These are phyloP conservation scores for Bucco capensis DNA, from an alignment of 2,113 vertebrate species.

Conservation along the genomic window DNA sequence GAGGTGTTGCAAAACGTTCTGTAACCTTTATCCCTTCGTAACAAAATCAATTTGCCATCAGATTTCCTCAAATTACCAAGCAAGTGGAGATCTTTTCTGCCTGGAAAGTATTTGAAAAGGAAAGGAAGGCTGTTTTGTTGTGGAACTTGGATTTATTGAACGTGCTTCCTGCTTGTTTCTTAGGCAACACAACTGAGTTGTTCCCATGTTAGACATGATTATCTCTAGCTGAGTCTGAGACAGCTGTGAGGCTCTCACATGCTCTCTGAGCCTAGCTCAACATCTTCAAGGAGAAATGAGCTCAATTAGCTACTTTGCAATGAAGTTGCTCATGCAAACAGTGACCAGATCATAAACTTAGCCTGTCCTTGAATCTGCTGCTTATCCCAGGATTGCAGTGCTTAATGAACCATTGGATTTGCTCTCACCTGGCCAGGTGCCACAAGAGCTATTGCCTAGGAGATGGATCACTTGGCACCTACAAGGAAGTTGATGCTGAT, in stretches of 20 bases:
- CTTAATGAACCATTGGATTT: slow-evolving; percentile 40
- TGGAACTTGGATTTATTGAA: neutral
- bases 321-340: neutral
- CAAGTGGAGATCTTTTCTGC: neutral
- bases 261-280: neutral
- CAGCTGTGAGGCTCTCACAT: neutral
- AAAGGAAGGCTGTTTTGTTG: neutral
- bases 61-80: neutral
- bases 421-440: neutral
- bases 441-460: neutral
- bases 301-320: neutral
- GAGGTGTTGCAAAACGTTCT: neutral
- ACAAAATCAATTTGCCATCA: neutral
- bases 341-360: neutral
- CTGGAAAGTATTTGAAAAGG: neutral
- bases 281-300: neutral
- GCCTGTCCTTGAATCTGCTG: neutral
- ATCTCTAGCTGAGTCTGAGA: neutral
- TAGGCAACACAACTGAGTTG: neutral
- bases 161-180: neutral
- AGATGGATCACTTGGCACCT: neutral
- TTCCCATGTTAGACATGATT: neutral
- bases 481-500: neutral
- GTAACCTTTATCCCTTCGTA: neutral
- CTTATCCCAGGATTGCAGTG: neutral